A percentile compares a stretch with the other conserved stretches of the same genome.
These are phyloP conservation scores for Meteorus sp. DNA, from an alignment of 1,140 invertebrate species.

Conservation along the genomic window DNA sequence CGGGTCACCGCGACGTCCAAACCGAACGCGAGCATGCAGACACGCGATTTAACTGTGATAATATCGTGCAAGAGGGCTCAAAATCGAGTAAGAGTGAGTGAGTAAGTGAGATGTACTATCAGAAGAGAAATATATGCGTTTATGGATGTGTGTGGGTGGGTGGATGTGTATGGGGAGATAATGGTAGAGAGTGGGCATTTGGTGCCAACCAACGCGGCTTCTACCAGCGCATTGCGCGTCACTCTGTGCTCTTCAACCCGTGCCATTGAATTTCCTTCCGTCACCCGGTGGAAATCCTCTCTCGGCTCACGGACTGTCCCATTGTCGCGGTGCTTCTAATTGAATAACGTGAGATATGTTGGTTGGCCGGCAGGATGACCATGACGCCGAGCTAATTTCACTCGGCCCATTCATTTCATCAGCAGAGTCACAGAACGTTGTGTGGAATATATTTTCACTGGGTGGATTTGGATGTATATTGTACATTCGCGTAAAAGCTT, in stretches of 20 bases:
- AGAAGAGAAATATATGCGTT: too few species aligned
- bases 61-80: conserved; percentile 10
- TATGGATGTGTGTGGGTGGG: too few species aligned
- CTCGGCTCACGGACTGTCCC: conserved; percentile 6
- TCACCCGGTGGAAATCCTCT: conserved; percentile 25
- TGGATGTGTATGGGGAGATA: neutral
- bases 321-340: conserved; percentile 27
- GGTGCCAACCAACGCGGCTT: neutral
- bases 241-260: neutral
- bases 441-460: neutral
- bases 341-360: conserved; percentile 31
- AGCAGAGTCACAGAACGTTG: neutral
- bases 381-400: conserved; percentile 19
- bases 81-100: neutral
- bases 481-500: neutral
- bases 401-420: conserved; percentile 18
- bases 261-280: conserved; percentile 30
- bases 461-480: neutral
- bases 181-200: neutral
- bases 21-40: conserved; percentile 20
- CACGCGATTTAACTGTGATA: conserved; percentile 18
- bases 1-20: conserved; percentile 1
- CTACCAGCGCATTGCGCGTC: neutral
- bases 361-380: conserved; percentile 21
- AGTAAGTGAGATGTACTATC: too few species aligned